phyloP scores from a whole-genome alignment of 2,888 invertebrate genomes.

The Sminthurides aquaticus region DNA sequence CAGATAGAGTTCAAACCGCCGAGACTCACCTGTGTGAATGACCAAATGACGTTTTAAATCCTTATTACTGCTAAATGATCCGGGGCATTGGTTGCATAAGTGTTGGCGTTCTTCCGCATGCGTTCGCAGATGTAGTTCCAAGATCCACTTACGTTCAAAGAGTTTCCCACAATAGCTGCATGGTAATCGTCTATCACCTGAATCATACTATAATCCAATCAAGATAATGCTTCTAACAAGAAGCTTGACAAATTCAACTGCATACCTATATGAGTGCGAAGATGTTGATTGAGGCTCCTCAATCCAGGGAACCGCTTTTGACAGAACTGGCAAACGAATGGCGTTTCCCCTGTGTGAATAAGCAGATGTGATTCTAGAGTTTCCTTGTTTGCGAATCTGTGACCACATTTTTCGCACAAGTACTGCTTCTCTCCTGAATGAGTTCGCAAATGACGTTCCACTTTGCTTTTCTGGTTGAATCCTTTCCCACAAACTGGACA shows the following conservation, averaged over 20 bases:
- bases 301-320: slow-evolving; percentile 57
- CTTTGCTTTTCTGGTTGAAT: slow-evolving; percentile 62
- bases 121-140: slow-evolving; percentile 53
- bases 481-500: slow-evolving; percentile 60
- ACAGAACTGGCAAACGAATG: slow-evolving; percentile 52
- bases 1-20: too few relatives aligned
- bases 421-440: slow-evolving; percentile 56
- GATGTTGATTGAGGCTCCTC: slow-evolving; percentile 63
- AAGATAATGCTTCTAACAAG: not conserved
- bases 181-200: slow-evolving; percentile 53
- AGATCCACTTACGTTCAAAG: slow-evolving; percentile 55
- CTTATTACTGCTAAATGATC: slow-evolving; percentile 60
- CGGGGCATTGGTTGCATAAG: slow-evolving; percentile 59
- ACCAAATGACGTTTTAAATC: slow-evolving; percentile 63
- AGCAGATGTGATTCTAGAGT: slow-evolving; percentile 38
- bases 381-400: slow-evolving; percentile 53
- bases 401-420: slow-evolving; percentile 56
- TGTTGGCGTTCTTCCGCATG: slow-evolving; percentile 54
- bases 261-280: slow-evolving; percentile 54
- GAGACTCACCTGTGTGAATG: slow-evolving; percentile 57
- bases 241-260: not conserved
- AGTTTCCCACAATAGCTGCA: slow-evolving; percentile 57
- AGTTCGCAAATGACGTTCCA: slow-evolving; percentile 61
- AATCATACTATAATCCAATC: not conserved
- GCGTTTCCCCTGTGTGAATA: slow-evolving; percentile 37